Evolutionary conservation across 2,797 vertebrate genomes (phyloP).

Genomic region (Pseudochirops corinnae): DNA sequence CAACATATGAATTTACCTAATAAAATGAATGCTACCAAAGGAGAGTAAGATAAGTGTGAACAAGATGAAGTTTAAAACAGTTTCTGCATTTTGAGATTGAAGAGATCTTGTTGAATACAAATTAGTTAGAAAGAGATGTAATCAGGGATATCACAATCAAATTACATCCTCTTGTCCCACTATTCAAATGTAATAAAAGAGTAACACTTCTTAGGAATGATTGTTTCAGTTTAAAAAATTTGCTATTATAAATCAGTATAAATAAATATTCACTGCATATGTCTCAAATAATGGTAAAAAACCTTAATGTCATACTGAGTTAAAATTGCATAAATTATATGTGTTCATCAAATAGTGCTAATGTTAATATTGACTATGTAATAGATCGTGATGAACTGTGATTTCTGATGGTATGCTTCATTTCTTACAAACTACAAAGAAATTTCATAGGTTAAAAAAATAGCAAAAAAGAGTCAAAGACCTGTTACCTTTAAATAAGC

Average conservation of each 20-base stretch:
- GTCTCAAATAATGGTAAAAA: constrained; percentile 85
- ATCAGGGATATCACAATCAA: constrained; percentile 69
- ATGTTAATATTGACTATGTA: constrained; percentile 59
- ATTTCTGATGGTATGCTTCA: constrained; percentile 63
- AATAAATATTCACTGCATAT: constrained; percentile 78
- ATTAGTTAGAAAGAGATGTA: constrained; percentile 72
- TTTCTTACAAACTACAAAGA: constrained; percentile 80
- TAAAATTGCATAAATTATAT: constrained; percentile 63
- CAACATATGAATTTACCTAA: constrained; percentile 69
- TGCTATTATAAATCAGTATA: constrained; percentile 79
- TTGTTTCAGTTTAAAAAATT: constrained; percentile 79
- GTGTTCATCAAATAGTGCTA: constrained; percentile 79
- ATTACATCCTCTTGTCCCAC: constrained; percentile 67
- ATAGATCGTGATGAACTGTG: constrained; percentile 70
- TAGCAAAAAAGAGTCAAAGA: constrained; percentile 66
- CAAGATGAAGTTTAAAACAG: constrained; percentile 66
- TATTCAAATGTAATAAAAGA: constrained; percentile 81
- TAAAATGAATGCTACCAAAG: constrained; percentile 69
- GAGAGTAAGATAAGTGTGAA: constrained; percentile 53
- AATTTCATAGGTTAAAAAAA: constrained; percentile 82
- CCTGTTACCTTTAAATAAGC: constrained; percentile 79
- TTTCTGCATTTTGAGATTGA: constrained; percentile 65
- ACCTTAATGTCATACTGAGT: constrained; percentile 67
- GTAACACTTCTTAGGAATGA: constrained; percentile 82
- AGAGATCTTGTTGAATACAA: constrained; percentile 75